These are phyloP conservation scores for Furcula furcula DNA, from an alignment of 2,888 invertebrate species.

Conservation along the genomic window DNA sequence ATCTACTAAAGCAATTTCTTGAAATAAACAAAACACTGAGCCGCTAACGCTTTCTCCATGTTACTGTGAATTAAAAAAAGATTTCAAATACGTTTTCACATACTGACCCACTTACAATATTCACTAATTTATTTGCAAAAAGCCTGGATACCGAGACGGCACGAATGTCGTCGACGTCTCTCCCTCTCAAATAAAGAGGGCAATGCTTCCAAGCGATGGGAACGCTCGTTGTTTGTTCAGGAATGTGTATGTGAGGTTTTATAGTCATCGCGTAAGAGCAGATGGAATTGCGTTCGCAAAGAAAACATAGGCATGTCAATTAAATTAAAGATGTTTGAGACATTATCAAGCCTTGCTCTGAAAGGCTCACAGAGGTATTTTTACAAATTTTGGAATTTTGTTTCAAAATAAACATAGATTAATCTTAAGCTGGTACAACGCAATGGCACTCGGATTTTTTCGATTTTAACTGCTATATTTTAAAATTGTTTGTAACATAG, in stretches of 20 bases:
- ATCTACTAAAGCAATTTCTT: no score
- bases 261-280: constrained; percentile 22
- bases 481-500: not conserved
- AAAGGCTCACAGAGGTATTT: no score
- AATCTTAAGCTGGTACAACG: no score
- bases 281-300: constrained; percentile 28
- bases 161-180: not conserved
- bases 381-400: not conserved
- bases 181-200: constrained; percentile 25
- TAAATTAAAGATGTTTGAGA: constrained; percentile 16
- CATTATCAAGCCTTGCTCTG: constrained; percentile 5
- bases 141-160: not conserved
- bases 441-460: no score
- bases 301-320: constrained; percentile 33
- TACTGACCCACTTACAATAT: no score
- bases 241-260: constrained; percentile 31
- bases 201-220: constrained; percentile 24
- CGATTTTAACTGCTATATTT: not conserved
- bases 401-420: constrained; percentile 2
- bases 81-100: no score
- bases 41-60: no score
- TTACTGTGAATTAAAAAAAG: no score
- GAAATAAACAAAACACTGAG: no score
- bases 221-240: constrained; percentile 32
- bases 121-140: not conserved